These are phyloP conservation scores for Baronia brevicornis DNA, from an alignment of 2,888 invertebrate genomes.

Conservation along the genomic window DNA sequence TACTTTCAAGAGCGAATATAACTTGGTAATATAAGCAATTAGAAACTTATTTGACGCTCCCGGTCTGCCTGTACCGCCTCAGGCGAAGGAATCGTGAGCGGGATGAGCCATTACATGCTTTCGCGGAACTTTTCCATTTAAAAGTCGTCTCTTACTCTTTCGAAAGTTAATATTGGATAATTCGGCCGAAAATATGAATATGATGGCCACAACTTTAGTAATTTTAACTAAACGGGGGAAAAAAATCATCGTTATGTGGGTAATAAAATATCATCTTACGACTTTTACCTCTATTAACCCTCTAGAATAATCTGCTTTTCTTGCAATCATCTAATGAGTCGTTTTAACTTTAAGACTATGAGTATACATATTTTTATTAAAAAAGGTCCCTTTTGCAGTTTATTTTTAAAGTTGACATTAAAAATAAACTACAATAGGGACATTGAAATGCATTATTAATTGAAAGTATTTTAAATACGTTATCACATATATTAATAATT, in stretches of 20 bases:
- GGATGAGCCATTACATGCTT: constrained; percentile 74
- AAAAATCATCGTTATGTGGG: constrained; percentile 56
- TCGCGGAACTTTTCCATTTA: constrained; percentile 71
- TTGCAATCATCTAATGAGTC: too few species aligned
- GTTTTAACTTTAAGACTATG: too few species aligned
- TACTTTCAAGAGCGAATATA: constrained; percentile 69
- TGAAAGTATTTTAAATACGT: too few species aligned
- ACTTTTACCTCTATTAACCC: constrained; percentile 39
- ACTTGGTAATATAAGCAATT: constrained; percentile 75
- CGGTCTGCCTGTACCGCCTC: constrained; percentile 68
- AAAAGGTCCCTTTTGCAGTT: too few species aligned
- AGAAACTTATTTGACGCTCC: constrained; percentile 75
- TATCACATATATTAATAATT: too few species aligned
- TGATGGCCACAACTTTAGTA: constrained; percentile 65
- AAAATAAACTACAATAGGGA: too few species aligned
- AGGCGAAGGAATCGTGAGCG: constrained; percentile 67
- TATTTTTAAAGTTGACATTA: too few species aligned
- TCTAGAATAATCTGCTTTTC: constrained; percentile 32
- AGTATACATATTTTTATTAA: too few species aligned
- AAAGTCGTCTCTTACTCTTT: constrained; percentile 72
- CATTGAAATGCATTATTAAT: too few species aligned
- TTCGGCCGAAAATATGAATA: constrained; percentile 68
- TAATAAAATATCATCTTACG: constrained; percentile 53
- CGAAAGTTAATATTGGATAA: constrained; percentile 72
- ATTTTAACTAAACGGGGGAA: constrained; percentile 53